Evolutionary conservation across 2,797 vertebrate genomes (phyloP), one percentile per base, ranked within the genome.

Genomic region (Enteromius mattozi): DNA sequence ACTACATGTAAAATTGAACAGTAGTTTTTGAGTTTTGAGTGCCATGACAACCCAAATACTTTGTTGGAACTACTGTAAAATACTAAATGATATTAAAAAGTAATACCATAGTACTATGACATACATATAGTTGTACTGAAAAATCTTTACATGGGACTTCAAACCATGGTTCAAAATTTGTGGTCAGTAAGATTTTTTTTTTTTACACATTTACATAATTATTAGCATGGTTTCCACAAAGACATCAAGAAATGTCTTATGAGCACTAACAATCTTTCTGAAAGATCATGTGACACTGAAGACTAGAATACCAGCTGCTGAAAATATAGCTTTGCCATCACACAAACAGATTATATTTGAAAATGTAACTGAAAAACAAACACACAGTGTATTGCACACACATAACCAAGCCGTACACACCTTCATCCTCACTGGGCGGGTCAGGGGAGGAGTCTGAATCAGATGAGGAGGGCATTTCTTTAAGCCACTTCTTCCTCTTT

Each of bases 401-500:
- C 56, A 61, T 19, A 21, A 10, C 24, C 37, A 17, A 76, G 1
- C 3, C 30, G 35, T 56, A 74, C 92, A 86, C 83, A 94, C 94
- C 94, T 90, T 95, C 96, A 1, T 94, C 93, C 0, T 97, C 96
- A 83, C 96, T 96, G 2, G 95, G 95, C 16, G 92, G 93, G 9
- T 92, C 94, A 19, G 93, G 94, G 0, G 95, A 95, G 19, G 96
- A 96, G 9, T 96, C 95, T 0, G 97, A 96, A 54, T 95, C 94
- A 0, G 96, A 96, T 5, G 96, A 96, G 65, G 95, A 97, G 65
- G 93, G 94, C 0, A 95, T 94, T 87, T 96, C 96, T 81, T 96
- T 96, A 59, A 96, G 91, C 96, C 97, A 97, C 88, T 96, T 97
- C 94, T 96, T 97, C 90, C 96, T 96, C 90, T 97, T 98, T 86